Evolutionary conservation across 2,113 vertebrate genomes (phyloP).

Genomic region (Pipa parva): DNA sequence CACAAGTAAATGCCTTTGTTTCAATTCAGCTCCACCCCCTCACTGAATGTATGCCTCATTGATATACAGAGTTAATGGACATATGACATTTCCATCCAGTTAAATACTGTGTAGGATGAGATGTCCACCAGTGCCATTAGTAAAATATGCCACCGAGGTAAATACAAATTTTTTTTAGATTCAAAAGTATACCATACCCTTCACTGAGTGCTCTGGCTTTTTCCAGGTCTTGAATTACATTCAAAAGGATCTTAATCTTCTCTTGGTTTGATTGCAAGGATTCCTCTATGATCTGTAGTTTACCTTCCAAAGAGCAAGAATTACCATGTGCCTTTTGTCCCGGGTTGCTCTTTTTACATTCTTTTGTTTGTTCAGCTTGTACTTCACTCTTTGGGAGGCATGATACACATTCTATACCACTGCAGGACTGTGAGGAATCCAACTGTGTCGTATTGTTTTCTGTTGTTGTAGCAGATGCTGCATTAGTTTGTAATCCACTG

Average conservation of each 20-base stretch:
- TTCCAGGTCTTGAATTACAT: slow-evolving; percentile 97
- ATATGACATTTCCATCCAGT: too few relatives aligned
- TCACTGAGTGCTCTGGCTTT: slow-evolving; percentile 91
- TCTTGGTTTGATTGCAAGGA: slow-evolving; percentile 90
- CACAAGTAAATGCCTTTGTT: too few relatives aligned
- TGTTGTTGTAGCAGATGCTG: slow-evolving; percentile 5
- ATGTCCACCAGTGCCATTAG: too few relatives aligned
- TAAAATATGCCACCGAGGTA: too few relatives aligned
- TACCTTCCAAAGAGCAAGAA: slow-evolving; percentile 72
- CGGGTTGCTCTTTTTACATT: slow-evolving; percentile 53
- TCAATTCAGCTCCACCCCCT: too few relatives aligned
- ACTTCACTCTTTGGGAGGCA: slow-evolving; percentile 50
- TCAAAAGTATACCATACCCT: slow-evolving; percentile 71
- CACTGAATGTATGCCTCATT: too few relatives aligned
- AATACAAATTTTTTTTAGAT: slow-evolving; percentile 31
- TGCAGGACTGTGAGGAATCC: slow-evolving; percentile 46
- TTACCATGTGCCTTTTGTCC: slow-evolving; percentile 57
- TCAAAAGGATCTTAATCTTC: slow-evolving; percentile 97
- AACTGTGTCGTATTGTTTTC: slow-evolving; percentile 44
- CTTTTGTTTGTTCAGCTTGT: slow-evolving; percentile 46
- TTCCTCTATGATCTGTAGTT: slow-evolving; percentile 88
- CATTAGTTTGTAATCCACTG: slow-evolving; percentile 19
- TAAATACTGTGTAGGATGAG: too few relatives aligned
- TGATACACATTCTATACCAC: slow-evolving; percentile 47
- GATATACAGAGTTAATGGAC: too few relatives aligned